phyloP scores from a whole-genome alignment of 2,888 invertebrate genomes.

The Hanleya hanleyi region DNA sequence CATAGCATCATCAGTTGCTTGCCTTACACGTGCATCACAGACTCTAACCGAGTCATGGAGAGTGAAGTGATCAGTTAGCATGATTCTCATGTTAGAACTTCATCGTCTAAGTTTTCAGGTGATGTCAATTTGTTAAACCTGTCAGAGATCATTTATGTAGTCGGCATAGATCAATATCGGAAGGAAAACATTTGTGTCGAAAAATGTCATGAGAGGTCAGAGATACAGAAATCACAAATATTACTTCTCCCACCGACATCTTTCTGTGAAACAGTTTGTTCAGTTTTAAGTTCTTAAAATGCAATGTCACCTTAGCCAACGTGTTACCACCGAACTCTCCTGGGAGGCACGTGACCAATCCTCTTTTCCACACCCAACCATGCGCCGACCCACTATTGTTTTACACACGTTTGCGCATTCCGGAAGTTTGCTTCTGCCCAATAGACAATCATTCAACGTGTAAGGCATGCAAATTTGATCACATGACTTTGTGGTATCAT shows the following conservation, averaged over 20 bases:
- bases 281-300: too few relatives aligned
- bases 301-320: too few relatives aligned
- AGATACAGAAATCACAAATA: neutral
- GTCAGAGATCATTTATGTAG: neutral
- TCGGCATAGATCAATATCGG: neutral
- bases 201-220: neutral
- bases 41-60: neutral
- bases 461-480: conserved; percentile 7
- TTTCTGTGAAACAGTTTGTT: too few relatives aligned
- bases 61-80: neutral
- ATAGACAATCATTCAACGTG: neutral
- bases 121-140: neutral
- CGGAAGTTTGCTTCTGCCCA: neutral
- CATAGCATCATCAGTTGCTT: neutral
- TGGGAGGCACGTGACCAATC: too few relatives aligned
- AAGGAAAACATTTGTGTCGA: too few relatives aligned
- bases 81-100: too few relatives aligned
- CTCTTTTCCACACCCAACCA: too few relatives aligned
- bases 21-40: neutral
- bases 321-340: too few relatives aligned
- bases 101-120: too few relatives aligned
- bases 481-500: neutral
- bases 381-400: too few relatives aligned
- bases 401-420: neutral
- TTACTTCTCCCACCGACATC: too few relatives aligned